Base-by-base conservation (phyloP, 1,140 invertebrate species). In the Atta colombica region DNA sequence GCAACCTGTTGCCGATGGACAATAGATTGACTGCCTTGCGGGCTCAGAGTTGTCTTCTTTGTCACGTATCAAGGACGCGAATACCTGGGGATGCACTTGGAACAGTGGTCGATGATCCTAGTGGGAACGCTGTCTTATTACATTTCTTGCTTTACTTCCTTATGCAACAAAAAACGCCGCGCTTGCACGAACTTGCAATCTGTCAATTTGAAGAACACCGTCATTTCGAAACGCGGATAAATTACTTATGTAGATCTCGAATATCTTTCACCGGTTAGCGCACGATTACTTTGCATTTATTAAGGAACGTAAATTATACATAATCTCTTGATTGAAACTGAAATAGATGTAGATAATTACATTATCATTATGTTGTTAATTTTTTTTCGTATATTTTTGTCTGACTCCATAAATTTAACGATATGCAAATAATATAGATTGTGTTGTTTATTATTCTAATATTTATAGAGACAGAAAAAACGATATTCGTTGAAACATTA, bases 11-110 rank as follows among this genome's bases (percentile, higher is more conserved):
- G 49, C 66, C 61, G 74, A 66, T 85, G 82, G 82, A 85, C 74
- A 85, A 78, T 85, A 77, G 82, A 77, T 55, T 39, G 65, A 82
- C 53, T 71, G 55, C n/a, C 35, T 25, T 21, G 31, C 49, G 31
- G 25, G 53, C 72, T 77, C 39, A 12, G 28, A 63, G n/a, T 77
- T 61, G 58, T 85, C 21, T 77, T 66, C 74, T 85, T 85, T 66
- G 82, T 85, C 82, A 77, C 60, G 58, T 77, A 75, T 77, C 82
- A 78, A 85, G 82, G 82, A 75, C 82, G 74, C 60, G 25, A 58
- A 25, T 68, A 39, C 31, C 82, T 74, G 31, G 61, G 49, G 61
- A 85, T 77, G 45, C 55, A 75, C 82, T 63, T 31, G 60, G 45
- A 25, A 63, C 25, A 25, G 58, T 85, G 69, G 81, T 85, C 81